These are phyloP conservation scores for Mandrillus leucophaeus DNA, from an alignment of 2,113 vertebrate species.

Conservation along the genomic window DNA sequence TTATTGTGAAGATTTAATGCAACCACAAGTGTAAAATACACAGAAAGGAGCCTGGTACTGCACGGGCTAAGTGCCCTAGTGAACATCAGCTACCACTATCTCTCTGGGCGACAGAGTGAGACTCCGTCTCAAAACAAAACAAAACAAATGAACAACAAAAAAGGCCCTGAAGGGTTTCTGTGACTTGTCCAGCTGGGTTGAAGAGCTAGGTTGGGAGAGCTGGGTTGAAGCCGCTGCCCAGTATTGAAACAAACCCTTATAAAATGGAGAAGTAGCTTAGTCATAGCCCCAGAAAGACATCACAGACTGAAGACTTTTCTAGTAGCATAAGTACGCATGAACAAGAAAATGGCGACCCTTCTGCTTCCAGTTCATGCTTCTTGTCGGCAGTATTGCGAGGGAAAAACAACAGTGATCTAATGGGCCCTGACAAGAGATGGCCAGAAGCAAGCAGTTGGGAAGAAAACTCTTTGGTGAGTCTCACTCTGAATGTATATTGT, in stretches of 20 bases:
- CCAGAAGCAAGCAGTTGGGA: neutral
- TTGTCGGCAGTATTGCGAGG: neutral
- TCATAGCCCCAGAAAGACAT: neutral
- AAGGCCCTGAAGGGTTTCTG: neutral
- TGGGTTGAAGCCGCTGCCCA: neutral
- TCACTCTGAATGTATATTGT: neutral
- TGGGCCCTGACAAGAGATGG: neutral
- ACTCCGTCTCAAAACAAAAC: too few relatives aligned
- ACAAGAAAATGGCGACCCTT: accelerated
- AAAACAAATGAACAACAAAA: too few relatives aligned
- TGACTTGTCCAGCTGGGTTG: neutral
- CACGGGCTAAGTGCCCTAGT: neutral
- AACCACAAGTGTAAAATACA: neutral
- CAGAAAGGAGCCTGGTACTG: neutral
- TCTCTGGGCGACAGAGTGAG: too few relatives aligned
- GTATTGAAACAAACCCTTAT: neutral
- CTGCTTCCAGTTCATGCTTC: accelerated
- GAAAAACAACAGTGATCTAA: neutral
- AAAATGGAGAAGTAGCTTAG: neutral
- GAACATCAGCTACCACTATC: neutral
- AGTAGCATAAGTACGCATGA: too few relatives aligned
- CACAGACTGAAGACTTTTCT: neutral
- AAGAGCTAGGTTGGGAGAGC: neutral
- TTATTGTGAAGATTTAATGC: too few relatives aligned
- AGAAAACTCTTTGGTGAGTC: neutral